A percentile compares a stretch with the other conserved stretches of the same genome.
Evolutionary conservation across 1,140 invertebrate species (phyloP).

Genomic region (Magallana angulata): DNA sequence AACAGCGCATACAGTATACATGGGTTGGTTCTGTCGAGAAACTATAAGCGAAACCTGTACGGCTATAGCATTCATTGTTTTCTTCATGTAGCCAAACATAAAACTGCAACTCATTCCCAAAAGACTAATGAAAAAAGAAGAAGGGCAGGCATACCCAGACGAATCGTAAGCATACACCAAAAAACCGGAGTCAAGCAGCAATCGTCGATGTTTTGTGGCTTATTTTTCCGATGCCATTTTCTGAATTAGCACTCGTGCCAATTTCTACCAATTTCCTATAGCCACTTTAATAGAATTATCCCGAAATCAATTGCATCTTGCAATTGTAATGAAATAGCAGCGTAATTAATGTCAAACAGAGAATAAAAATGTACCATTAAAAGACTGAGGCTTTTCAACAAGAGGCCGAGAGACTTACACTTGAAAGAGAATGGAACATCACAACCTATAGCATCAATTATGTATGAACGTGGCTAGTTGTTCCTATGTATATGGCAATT

Average conservation of each 20-base stretch:
- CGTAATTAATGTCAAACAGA: slow-evolving; percentile 36
- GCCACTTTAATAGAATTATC: slow-evolving; percentile 36
- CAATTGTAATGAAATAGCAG: slow-evolving; percentile 30
- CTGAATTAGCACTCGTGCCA: slow-evolving; percentile 29
- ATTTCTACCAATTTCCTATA: slow-evolving; percentile 36
- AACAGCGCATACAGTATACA: too few species aligned
- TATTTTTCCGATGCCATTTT: slow-evolving; percentile 16
- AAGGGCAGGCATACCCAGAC: background rate
- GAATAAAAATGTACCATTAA: slow-evolving; percentile 37
- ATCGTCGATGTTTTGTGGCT: background rate
- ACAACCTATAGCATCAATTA: slow-evolving; percentile 17
- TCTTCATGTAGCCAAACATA: too few species aligned
- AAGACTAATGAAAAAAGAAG: background rate
- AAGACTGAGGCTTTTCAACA: slow-evolving; percentile 33
- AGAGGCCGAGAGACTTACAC: slow-evolving; percentile 34
- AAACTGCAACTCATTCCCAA: background rate
- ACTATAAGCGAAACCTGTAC: too few species aligned
- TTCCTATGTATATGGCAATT: slow-evolving; percentile 7
- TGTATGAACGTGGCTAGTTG: slow-evolving; percentile 4
- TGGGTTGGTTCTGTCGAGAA: too few species aligned
- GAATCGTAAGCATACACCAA: background rate
- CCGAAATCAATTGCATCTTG: slow-evolving; percentile 35
- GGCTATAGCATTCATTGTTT: too few species aligned
- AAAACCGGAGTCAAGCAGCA: background rate
- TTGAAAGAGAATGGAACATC: slow-evolving; percentile 29